These are phyloP conservation scores for Drosophila repletoides DNA, from an alignment of 1,140 invertebrate genomes.

Conservation along the genomic window DNA sequence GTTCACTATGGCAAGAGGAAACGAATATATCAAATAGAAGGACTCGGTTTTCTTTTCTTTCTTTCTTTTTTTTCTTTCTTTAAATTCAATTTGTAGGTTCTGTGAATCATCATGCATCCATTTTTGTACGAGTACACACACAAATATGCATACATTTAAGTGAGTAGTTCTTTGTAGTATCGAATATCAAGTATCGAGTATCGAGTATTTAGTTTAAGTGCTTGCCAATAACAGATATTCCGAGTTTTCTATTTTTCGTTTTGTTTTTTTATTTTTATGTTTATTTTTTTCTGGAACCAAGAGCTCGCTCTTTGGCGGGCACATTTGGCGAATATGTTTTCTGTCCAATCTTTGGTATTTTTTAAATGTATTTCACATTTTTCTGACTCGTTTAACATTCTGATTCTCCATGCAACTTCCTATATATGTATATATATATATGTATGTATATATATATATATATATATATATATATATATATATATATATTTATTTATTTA, in stretches of 20 bases:
- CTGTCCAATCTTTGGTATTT: constrained; percentile 46
- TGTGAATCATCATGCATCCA: neutral
- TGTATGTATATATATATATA: constrained; percentile 37
- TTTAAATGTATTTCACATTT: constrained; percentile 79
- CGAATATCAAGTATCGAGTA: constrained; percentile 16
- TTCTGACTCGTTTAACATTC: constrained; percentile 9
- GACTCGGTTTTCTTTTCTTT: too few relatives aligned
- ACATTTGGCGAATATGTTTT: constrained; percentile 33
- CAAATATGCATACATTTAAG: constrained; percentile 3
- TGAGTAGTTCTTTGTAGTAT: constrained; percentile 7
- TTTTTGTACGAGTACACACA: constrained; percentile 20
- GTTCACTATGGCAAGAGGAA: too few relatives aligned
- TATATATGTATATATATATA: constrained; percentile 31
- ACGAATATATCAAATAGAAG: too few relatives aligned
- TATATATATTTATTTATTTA: constrained; percentile 46
- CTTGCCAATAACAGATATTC: constrained; percentile 8
- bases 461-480: constrained; percentile 50
- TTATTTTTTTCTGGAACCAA: neutral
- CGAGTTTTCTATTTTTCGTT: neutral
- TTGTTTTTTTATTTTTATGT: neutral
- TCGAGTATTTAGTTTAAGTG: constrained; percentile 16
- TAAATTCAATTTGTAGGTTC: constrained; percentile 5
- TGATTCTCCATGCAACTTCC: constrained; percentile 20
- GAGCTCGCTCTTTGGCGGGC: constrained; percentile 22
- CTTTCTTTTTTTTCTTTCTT: too few relatives aligned